Base-by-base conservation (phyloP, 1,140 invertebrate species). In the Papilio polyxenes region DNA sequence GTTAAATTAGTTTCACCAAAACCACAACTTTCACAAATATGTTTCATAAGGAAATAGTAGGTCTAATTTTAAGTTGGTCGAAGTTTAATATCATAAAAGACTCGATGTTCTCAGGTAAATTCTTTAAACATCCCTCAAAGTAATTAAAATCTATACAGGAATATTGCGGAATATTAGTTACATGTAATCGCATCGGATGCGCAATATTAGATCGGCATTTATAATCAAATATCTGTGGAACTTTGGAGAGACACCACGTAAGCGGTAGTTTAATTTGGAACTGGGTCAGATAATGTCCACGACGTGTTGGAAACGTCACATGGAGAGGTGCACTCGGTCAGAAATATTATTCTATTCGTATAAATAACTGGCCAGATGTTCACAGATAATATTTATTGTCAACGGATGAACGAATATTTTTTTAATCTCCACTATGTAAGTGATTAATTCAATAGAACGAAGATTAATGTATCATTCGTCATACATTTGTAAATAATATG, bases 201-300 rank as follows among this genome's bases (percentile, higher is more conserved):
- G 20, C 9, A 51, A 56, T 77, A 77, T 77, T 49, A 20, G n/a
- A 56, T 53, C n/a, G 75, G 48, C 10, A 77, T 77, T 53, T 77
- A 53, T 77, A 72, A 53, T 77, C 20, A 77, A 49, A 77, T 77
- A 77, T 77, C 75, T 31, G 49, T 6, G 74, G 20, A 48, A 51
- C 48, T 77, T 51, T 23, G 75, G 40, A 48, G 17, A 23, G 44
- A 77, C 48, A 77, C 75, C 44, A 72, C 37, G 82, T 78, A 82
- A 74, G 69, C 78, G 76, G 62, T 49, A 83, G 82, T 84, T 82
- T 83, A 82, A 83, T 83, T 85, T 87, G 82, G 80, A 87, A 83
- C 81, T 84, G 81, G 84, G 84, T 84, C 84, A 84, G 80, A 83
- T 83, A 83, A 53, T 83, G 81, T 82, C 72, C 65, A 80, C 81